Conservation (phyloP, 1,140 invertebrate species). For the Cryptotermes secundus region DNA sequence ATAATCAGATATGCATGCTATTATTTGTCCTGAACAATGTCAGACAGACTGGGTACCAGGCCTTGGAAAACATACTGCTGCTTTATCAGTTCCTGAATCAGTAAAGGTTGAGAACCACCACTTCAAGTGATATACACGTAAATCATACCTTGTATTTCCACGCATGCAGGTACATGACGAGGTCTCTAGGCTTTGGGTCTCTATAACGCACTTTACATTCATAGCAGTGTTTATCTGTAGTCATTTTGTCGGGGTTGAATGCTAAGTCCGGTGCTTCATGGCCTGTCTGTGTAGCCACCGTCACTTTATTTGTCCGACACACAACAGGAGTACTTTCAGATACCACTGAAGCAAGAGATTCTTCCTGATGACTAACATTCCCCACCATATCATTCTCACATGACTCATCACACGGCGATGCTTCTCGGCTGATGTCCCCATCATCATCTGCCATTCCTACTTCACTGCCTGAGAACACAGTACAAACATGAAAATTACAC, state of each 20-base stretch:
- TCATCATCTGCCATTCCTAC: constrained; percentile 34
- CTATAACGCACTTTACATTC: constrained; percentile 89
- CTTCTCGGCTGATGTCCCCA: constrained; percentile 32
- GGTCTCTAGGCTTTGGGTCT: constrained; percentile 85
- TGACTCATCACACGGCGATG: constrained; percentile 34
- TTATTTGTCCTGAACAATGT: too few relatives aligned
- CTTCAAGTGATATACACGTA: too few relatives aligned
- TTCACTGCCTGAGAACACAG: constrained; percentile 20
- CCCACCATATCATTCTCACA: constrained; percentile 18
- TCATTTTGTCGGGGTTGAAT: constrained; percentile 74
- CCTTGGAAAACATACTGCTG: too few relatives aligned
- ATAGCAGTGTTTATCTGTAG: constrained; percentile 83
- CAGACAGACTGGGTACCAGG: too few relatives aligned
- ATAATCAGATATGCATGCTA: too few relatives aligned
- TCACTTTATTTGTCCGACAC: constrained; percentile 38
- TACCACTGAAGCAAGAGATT: not conserved
- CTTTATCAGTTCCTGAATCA: not conserved
- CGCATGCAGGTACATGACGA: constrained; percentile 95
- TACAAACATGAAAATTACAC: not conserved
- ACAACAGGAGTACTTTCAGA: too few relatives aligned
- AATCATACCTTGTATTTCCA: constrained; percentile 82
- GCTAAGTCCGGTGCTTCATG: constrained; percentile 67
- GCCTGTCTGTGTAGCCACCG: constrained; percentile 70
- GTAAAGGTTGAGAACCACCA: too few relatives aligned
- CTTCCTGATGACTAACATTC: constrained; percentile 22